phyloP scores from a whole-genome alignment of 64 coral and sea anemone genomes.

The Dendrophyllia cribrosa region DNA sequence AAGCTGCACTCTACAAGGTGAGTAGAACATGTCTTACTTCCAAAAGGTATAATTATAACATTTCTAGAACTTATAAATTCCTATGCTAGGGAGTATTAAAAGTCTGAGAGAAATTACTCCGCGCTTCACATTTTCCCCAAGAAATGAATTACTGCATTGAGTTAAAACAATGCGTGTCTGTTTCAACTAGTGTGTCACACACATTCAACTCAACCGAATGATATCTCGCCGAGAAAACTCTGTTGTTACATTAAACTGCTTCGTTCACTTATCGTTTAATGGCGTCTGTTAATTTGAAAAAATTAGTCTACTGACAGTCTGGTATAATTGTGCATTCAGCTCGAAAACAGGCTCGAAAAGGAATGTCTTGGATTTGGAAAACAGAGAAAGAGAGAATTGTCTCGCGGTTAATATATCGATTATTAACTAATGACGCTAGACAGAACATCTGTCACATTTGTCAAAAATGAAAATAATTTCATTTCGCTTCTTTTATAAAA shows the following conservation, averaged over 20 bases:
- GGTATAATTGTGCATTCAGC: background rate
- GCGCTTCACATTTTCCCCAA: background rate
- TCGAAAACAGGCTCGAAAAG: background rate
- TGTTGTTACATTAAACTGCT: background rate
- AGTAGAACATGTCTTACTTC: background rate
- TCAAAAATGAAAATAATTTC: background rate
- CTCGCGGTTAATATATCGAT: background rate
- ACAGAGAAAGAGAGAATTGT: background rate
- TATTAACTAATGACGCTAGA: background rate
- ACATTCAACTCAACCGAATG: too few species aligned
- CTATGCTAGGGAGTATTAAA: background rate
- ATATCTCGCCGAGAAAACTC: background rate
- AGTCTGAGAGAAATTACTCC: background rate
- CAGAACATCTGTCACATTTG: background rate
- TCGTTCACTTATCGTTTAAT: background rate
- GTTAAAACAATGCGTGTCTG: slow-evolving; percentile 21
- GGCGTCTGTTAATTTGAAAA: background rate
- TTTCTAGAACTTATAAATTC: background rate
- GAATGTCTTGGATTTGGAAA: background rate
- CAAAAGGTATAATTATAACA: background rate
- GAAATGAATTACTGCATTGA: background rate
- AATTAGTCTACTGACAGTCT: background rate
- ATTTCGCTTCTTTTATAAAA: background rate
- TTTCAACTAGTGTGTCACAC: background rate
- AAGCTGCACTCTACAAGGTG: background rate